A percentile compares a stretch with the other conserved stretches of the same genome.
These are phyloP conservation scores for Embiotoca jacksoni DNA, from an alignment of 2,113 vertebrate species.

Conservation along the genomic window DNA sequence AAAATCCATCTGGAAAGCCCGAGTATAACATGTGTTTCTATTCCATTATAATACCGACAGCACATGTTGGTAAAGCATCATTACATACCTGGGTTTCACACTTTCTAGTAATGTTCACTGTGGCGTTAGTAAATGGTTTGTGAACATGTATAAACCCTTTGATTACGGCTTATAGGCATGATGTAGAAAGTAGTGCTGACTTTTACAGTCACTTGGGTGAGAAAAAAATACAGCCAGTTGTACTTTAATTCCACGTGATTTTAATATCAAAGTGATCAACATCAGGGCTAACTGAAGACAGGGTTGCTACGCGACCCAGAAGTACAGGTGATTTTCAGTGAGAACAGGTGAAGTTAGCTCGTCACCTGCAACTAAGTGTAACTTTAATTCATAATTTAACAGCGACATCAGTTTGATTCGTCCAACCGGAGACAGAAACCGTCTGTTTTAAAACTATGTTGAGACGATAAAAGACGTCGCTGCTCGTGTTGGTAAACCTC, in stretches of 20 bases:
- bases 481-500: slow-evolving; percentile 13
- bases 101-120: too few relatives aligned
- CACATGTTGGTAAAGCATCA: too few relatives aligned
- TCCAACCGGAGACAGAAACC: not conserved
- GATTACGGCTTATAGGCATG: too few relatives aligned
- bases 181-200: too few relatives aligned
- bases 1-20: too few relatives aligned
- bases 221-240: too few relatives aligned
- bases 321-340: not conserved
- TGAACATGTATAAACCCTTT: too few relatives aligned
- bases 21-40: too few relatives aligned
- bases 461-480: not conserved
- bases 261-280: not conserved
- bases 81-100: too few relatives aligned
- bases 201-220: too few relatives aligned
- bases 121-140: too few relatives aligned
- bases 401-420: not conserved
- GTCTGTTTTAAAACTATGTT: not conserved
- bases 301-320: slow-evolving; percentile 28
- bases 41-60: too few relatives aligned
- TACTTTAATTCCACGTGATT: not conserved
- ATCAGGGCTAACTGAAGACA: not conserved
- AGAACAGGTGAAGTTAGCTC: slow-evolving; percentile 2
- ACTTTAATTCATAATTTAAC: not conserved
- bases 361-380: not conserved